Base-by-base conservation (phyloP, 2,888 invertebrate species). In the Diaprepes abbreviatus region DNA sequence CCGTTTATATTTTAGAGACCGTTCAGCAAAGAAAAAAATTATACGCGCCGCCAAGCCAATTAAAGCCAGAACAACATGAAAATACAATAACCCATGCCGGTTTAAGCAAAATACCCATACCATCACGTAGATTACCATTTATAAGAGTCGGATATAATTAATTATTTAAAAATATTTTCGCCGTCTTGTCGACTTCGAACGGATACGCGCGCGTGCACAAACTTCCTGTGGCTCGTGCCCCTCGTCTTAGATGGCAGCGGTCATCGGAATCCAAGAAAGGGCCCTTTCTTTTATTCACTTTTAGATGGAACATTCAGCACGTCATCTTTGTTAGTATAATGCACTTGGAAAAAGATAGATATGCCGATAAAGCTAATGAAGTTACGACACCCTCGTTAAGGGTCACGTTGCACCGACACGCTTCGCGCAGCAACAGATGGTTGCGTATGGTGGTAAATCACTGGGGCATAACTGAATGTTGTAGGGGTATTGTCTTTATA, bases 391-490 rank as follows among this genome's bases (percentile, higher is more conserved):
- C 45, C 45, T 48, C 19, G 48, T 38, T 36, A 45, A 57, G 62
- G 68, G 62, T 55, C 63, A 48, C 31, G 63, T 62, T 62, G 16
- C 58, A 17, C 35, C 50, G 40, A 28, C 24, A 36, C 57, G 19
- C 65, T 10, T 31, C 28, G 9, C 38, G 31, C 33, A 35, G 55
- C 66, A 66, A 66, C 66, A 66, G 66, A 66, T 66, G 70, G 57
- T 57, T 38, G 57, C 24, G 40, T 40, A 14, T 40, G 28, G 62
- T 63, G 35, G 50, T 50, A 66, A 70, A 66, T 66, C 66, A 66
- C 43, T 58, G 58, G 35, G 64, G n/a, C 57, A 38, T 12, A 24
- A 36, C 45, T 21, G 45, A 40, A 40, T 17, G 40, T 40, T 17
- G 40, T 40, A 9, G 5, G 36, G 36, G 36, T 36, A 36, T 36